phyloP scores from a whole-genome alignment of 1,140 invertebrate species.

The Zaprionus inermis region DNA sequence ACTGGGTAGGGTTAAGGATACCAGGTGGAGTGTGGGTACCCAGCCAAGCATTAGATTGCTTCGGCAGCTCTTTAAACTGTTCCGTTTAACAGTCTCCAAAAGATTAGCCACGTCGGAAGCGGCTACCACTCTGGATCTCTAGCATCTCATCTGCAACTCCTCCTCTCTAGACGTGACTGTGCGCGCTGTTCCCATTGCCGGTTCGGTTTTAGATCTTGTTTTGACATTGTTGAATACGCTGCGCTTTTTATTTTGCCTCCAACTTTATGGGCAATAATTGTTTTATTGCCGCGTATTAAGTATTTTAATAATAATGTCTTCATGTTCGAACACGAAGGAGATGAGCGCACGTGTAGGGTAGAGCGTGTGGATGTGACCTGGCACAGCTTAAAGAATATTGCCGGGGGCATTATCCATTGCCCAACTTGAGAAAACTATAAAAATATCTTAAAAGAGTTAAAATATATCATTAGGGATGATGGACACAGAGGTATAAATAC shows the following conservation, averaged over 20 bases:
- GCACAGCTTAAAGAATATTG: neutral
- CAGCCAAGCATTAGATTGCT: slow-evolving; percentile 8
- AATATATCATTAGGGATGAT: neutral
- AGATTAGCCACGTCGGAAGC: slow-evolving; percentile 10
- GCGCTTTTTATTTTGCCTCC: slow-evolving; percentile 8
- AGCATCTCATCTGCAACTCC: slow-evolving; percentile 8
- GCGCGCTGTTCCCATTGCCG: neutral
- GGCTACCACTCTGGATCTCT: slow-evolving; percentile 5
- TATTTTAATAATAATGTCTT: slow-evolving; percentile 20
- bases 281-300: slow-evolving; percentile 28
- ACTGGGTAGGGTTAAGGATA: slow-evolving; percentile 16
- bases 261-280: slow-evolving; percentile 31
- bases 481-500: too few relatives aligned
- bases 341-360: neutral
- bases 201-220: slow-evolving; percentile 18
- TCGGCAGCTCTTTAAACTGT: slow-evolving; percentile 31
- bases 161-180: neutral
- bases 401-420: neutral
- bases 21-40: neutral
- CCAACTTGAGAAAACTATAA: neutral
- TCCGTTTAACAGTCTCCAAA: slow-evolving; percentile 35
- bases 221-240: slow-evolving; percentile 29
- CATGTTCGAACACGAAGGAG: slow-evolving; percentile 1
- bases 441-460: neutral
- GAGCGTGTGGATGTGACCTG: neutral